Evolutionary conservation across 2,113 vertebrate genomes (phyloP).

Genomic region (Hylia prasina): DNA sequence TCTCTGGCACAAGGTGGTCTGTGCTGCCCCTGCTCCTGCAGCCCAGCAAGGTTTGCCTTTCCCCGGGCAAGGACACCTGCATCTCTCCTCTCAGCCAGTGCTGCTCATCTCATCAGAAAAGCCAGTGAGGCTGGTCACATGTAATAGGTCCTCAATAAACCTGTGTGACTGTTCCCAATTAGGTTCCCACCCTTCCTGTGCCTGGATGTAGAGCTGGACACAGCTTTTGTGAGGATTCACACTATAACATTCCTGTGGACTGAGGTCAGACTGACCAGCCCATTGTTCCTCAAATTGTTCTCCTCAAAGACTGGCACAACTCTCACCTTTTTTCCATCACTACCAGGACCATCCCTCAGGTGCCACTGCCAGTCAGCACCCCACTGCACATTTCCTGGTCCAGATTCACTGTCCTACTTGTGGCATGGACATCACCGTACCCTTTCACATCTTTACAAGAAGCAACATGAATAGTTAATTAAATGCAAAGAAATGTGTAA

Average conservation of each 20-base stretch:
- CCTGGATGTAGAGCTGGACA: background rate
- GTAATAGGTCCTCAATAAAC: background rate
- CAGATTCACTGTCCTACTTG: background rate
- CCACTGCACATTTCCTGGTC: background rate
- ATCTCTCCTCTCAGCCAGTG: background rate
- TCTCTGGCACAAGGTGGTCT: rapidly evolving
- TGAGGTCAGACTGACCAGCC: background rate
- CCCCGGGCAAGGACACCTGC: background rate
- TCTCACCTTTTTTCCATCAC: background rate
- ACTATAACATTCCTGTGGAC: background rate
- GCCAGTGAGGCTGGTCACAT: background rate
- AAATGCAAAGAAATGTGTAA: background rate
- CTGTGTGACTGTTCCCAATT: background rate
- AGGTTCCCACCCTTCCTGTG: background rate
- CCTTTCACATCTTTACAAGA: background rate
- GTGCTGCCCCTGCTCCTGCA: background rate
- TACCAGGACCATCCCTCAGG: background rate
- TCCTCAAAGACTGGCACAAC: background rate
- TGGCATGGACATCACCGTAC: background rate
- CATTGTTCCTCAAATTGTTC: background rate
- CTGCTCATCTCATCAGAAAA: background rate
- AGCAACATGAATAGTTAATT: background rate
- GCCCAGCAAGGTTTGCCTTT: background rate
- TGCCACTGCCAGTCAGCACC: background rate
- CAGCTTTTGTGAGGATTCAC: background rate